phyloP scores from a whole-genome alignment of 2,888 invertebrate genomes.

The Hermodice carunculata region DNA sequence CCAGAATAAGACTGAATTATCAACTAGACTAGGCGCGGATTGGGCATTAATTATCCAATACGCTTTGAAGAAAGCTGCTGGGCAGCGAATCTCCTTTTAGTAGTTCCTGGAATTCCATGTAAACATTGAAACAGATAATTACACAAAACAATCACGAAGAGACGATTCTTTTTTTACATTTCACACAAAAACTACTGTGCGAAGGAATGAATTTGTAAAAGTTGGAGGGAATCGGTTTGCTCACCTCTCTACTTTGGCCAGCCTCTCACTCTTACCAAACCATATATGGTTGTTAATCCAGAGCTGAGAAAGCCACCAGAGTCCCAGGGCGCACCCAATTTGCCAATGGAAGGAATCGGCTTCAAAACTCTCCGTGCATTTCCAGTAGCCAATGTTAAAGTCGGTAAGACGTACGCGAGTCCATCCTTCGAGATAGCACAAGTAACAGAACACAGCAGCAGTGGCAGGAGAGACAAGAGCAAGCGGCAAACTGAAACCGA shows the following conservation, averaged over 20 bases:
- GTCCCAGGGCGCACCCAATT: constrained; percentile 39
- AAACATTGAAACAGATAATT: too few species aligned
- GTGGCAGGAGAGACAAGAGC: constrained; percentile 59
- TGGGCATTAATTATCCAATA: too few species aligned
- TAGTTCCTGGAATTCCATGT: too few species aligned
- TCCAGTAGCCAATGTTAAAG: constrained; percentile 34
- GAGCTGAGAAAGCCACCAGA: constrained; percentile 45
- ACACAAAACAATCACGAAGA: too few species aligned
- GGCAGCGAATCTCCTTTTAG: too few species aligned
- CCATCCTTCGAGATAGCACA: constrained; percentile 40
- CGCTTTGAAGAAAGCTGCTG: too few species aligned
- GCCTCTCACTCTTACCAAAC: constrained; percentile 37
- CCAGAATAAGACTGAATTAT: too few species aligned
- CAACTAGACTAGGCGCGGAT: too few species aligned
- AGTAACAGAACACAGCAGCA: constrained; percentile 59
- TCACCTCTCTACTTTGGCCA: constrained; percentile 41
- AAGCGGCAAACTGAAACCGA: constrained; percentile 71
- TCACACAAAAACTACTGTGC: too few species aligned
- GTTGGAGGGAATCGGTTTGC: too few species aligned
- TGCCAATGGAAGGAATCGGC: constrained; percentile 39
- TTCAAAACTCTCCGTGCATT: constrained; percentile 29
- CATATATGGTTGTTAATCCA: constrained; percentile 44
- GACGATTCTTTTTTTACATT: too few species aligned
- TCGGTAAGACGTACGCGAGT: constrained; percentile 26
- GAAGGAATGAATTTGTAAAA: too few species aligned